These are phyloP conservation scores for Clepsis dumicolana DNA, from an alignment of 2,888 invertebrate species.

Conservation along the genomic window DNA sequence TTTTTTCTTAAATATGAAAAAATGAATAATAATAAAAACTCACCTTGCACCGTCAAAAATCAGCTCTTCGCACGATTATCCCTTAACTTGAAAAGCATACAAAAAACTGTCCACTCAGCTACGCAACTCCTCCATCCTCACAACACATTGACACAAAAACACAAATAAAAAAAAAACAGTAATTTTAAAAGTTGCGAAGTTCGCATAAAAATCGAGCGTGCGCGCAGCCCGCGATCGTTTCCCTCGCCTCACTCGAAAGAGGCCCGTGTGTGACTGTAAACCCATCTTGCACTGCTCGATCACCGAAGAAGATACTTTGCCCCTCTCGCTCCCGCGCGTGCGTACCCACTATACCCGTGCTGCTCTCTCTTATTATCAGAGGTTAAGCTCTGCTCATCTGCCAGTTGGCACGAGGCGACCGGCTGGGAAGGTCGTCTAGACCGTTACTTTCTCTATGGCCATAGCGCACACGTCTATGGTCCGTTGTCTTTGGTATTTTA, in stretches of 20 bases:
- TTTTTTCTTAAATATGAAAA: no score
- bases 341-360: conserved; percentile 59
- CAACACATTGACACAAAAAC: conserved; percentile 53
- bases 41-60: conserved; percentile 56
- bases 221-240: conserved; percentile 77
- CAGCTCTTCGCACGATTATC: conserved; percentile 52
- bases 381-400: conserved; percentile 83
- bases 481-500: conserved; percentile 51
- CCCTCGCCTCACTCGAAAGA: conserved; percentile 82
- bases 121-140: conserved; percentile 56
- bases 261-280: conserved; percentile 85
- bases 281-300: conserved; percentile 85
- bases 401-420: conserved; percentile 81
- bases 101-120: conserved; percentile 58
- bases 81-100: conserved; percentile 58
- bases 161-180: conserved; percentile 19
- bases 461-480: conserved; percentile 76
- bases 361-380: conserved; percentile 82
- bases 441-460: conserved; percentile 79
- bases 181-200: conserved; percentile 51
- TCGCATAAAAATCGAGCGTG: conserved; percentile 64
- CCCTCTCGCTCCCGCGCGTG: conserved; percentile 63
- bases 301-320: conserved; percentile 83
- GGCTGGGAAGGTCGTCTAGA: conserved; percentile 75
- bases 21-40: conserved; percentile 42